Evolutionary conservation across 2,797 vertebrate genomes (phyloP), one percentile per base, ranked within the genome.

Genomic region (Manis pentadactyla): DNA sequence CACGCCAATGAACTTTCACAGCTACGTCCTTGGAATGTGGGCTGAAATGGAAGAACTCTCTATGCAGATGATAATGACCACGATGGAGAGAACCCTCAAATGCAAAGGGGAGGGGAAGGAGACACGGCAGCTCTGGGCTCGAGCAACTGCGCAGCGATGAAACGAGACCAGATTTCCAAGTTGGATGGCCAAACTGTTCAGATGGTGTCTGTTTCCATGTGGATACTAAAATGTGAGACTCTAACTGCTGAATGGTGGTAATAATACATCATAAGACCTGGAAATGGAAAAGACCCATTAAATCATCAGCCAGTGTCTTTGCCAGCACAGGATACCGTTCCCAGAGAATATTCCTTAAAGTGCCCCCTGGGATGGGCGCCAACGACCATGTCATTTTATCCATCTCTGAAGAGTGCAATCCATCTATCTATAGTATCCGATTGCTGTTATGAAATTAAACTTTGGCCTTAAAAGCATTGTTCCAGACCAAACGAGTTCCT

Each of bases 371-470:
- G 95, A 96, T 96, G 91, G n/a, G 15, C 94, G 90, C 86, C 92
- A 53, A 82, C 81, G 90, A 66, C 84, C 97, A 81, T 88, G 95
- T 68, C 94, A 96, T 92, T 97, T 53, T 90, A 96, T 92, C 93
- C 96, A 83, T 77, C 81, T 82, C 90, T 68, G 17, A 96, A 93
- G 69, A 97, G 81, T 23, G 17, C 90, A 85, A 74, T 90, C 78
- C 87, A 49, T 94, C 95, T 90, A 95, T 97, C 96, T 93, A 53
- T 46, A 86, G 97, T 92, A 96, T 98, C 97, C 90, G 23, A 93
- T 95, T 97, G 97, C 97, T 97, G 96, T 97, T 97, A 97, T 95
- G 91, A 97, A 97, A 96, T 97, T 96, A 97, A 97, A 97, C 97
- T 97, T 96, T 96, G 97, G 89, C 97, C 97, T 97, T 94, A 78